These are phyloP conservation scores for Steinernema feltiae DNA, from an alignment of 1,140 invertebrate species.

Conservation along the genomic window DNA sequence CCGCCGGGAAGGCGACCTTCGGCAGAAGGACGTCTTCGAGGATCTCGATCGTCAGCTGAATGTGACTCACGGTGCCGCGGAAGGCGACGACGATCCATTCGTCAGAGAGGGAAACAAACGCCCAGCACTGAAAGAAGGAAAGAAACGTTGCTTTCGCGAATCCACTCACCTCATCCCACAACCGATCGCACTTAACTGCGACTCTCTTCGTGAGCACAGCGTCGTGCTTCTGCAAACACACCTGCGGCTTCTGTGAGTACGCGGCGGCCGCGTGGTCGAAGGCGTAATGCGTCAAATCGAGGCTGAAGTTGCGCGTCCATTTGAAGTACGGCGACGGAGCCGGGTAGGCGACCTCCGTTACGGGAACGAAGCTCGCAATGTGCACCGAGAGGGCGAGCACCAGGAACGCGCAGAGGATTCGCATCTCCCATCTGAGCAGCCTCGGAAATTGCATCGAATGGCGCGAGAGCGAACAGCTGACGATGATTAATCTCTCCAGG, in stretches of 20 bases:
- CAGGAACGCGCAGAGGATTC: neutral
- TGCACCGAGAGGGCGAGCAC: neutral
- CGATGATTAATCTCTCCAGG: neutral
- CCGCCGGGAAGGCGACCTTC: slow-evolving; percentile 25
- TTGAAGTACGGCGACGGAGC: neutral
- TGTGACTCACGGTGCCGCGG: slow-evolving; percentile 25
- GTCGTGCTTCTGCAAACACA: slow-evolving; percentile 9
- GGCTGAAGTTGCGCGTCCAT: slow-evolving; percentile 4
- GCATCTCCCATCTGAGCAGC: neutral
- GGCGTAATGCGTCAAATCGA: neutral
- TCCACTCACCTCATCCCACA: slow-evolving; percentile 20
- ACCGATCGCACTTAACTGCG: slow-evolving; percentile 5
- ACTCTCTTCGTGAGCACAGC: slow-evolving; percentile 5
- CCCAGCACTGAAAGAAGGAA: slow-evolving; percentile 28
- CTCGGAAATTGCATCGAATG: neutral
- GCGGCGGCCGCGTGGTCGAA: slow-evolving; percentile 14
- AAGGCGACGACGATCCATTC: slow-evolving; percentile 27
- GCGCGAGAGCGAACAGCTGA: neutral
- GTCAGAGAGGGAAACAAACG: slow-evolving; percentile 20
- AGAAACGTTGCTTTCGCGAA: neutral
- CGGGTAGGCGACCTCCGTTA: neutral
- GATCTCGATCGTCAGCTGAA: slow-evolving; percentile 35
- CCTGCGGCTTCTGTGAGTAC: neutral
- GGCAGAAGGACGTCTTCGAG: slow-evolving; percentile 27
- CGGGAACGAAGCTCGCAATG: neutral